Base-by-base conservation (phyloP, 2,888 invertebrate genomes). In the Acleris holmiana region DNA sequence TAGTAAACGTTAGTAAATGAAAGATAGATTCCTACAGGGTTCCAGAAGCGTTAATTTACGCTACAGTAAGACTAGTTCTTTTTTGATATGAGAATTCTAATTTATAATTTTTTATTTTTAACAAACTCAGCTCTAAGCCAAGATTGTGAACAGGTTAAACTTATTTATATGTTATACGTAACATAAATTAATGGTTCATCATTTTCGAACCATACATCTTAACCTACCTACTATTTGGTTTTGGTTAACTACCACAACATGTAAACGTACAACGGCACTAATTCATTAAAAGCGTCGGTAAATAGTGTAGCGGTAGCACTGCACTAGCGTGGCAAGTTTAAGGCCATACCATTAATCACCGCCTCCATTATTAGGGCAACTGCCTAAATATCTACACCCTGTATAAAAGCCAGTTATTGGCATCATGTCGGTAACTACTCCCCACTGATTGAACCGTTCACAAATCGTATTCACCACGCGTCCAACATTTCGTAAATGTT, bases 341-440 rank as follows among this genome's bases (percentile, higher is more conserved):
- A 44, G 41, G 50, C 6, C 29, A 41, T 18, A 66, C 61, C 66
- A 68, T 68, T 68, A 64, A 68, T 68, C 68, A 67, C 58, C 17
- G 21, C 23, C 23, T 21, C 49, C 40, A 50, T 59, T 44, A 58
- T 35, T 41, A 49, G 77, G 78, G 78, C 74, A 79, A 78, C 78
- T 76, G 80, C 78, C 75, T 85, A 84, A 84, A 84, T 82, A 84
- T 80, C 76, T 76, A 57, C 56, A 51, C 49, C 44, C 41, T 13
- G 40, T 40, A 64, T 61, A 69, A 68, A 70, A 68, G 60, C 63
- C 60, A 59, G 68, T 66, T 71, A 70, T 69, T 65, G 68, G 61
- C 49, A 64, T 63, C 68, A 64, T 51, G 54, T 61, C 48, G 51
- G 63, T 51, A 63, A 67, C 61, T 62, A 57, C 49, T 8, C 44